A percentile compares a stretch with the other conserved stretches of the same genome.
These are phyloP conservation scores for Cerastis rubricosa DNA, from an alignment of 2,888 invertebrate species.

Conservation along the genomic window DNA sequence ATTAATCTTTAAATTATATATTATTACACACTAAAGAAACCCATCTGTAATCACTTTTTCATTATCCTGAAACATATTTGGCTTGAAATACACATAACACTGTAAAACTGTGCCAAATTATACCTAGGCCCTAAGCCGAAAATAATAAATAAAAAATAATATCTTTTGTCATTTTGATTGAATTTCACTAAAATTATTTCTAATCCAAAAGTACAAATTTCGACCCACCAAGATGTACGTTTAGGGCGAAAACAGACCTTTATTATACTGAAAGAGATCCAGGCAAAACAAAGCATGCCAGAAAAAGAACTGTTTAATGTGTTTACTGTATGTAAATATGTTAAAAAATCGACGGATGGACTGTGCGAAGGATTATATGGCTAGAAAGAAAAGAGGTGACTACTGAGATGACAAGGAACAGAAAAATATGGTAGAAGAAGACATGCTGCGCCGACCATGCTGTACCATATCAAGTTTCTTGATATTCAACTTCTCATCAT, in stretches of 20 bases:
- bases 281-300: too few species aligned
- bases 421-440: too few species aligned
- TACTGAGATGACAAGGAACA: too few species aligned
- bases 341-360: too few species aligned
- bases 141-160: conserved; percentile 23
- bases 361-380: too few species aligned
- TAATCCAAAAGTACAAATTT: conserved; percentile 25
- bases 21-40: conserved; percentile 1
- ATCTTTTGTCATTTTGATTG: conserved; percentile 26
- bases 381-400: too few species aligned
- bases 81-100: conserved; percentile 19
- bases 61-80: conserved; percentile 41
- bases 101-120: conserved; percentile 12
- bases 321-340: not conserved
- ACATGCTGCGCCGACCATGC: too few species aligned
- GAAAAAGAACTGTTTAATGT: too few species aligned
- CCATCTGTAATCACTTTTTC: not conserved
- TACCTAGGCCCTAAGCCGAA: not conserved
- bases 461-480: too few species aligned
- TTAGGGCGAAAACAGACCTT: not conserved
- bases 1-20: conserved; percentile 22
- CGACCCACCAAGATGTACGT: not conserved
- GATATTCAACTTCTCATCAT: too few species aligned
- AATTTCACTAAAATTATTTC: conserved; percentile 31
- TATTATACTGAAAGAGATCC: conserved; percentile 15